Evolutionary conservation across 53 echinoderm and acorn worm species (phyloP), one percentile per base, ranked within the genome.

Genomic region (Holothuria scabra): DNA sequence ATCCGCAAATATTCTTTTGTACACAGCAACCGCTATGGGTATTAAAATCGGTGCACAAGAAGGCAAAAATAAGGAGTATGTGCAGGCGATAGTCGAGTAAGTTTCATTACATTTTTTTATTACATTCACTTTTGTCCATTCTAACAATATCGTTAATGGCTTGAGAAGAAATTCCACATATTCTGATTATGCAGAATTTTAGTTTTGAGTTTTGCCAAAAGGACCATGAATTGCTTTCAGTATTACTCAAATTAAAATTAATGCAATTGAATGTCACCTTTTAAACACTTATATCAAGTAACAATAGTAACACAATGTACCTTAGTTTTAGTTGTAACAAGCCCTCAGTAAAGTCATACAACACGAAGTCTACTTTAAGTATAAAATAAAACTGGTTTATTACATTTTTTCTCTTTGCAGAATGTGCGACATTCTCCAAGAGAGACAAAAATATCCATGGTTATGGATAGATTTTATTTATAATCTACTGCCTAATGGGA

Each of bases 391-490:
- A 4, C 18, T 24, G n/a, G 13, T 28, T 7, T 1, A 13, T 12
- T 12, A 3, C 18, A 6, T n/a, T 10, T 20, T 8, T 20, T 16
- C 18, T 19, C 3, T 37, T 30, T 32, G 19, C 25, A 96, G 96
- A 44, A 93, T 96, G 90, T 88, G 90, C 80, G 93, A 96, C 69
- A 33, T 96, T 14, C 66, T 91, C 12, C 92, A 93, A 48, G 89
- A 93, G 46, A 82, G 96, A 59, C 91, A 91, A 88, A 96, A 96
- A 74, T 86, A 87, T 20, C 97, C 97, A 0, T 96, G 97, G 97
- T 80, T 83, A 26, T 96, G 97, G 97, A 83, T 88, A 1, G 88
- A 90, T 44, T 29, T 33, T 1, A 60, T 96, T 41, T 96, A 86
- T 59, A 31, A 84, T 56, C 37, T 65, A 44, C 67, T 86, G 14